Evolutionary conservation across 1,140 invertebrate genomes (phyloP).

Genomic region (Spodoptera litura): DNA sequence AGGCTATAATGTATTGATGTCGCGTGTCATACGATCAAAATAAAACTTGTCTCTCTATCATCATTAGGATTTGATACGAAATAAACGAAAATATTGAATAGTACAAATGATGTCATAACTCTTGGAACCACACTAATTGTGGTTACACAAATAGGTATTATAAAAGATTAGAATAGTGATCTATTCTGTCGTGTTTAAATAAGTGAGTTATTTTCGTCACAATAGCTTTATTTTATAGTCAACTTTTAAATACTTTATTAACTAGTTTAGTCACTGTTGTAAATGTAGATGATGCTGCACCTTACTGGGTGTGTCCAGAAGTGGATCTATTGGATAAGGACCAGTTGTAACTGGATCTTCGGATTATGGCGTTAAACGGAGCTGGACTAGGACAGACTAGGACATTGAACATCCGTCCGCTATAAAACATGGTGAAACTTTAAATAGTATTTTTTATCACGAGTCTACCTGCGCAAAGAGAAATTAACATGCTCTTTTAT

Average conservation of each 20-base stretch:
- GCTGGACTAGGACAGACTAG: constrained; percentile 8
- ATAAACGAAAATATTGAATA: constrained; percentile 15
- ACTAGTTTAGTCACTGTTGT: background rate
- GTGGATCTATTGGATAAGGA: constrained; percentile 26
- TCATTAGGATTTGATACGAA: background rate
- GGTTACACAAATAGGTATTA: background rate
- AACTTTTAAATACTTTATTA: too few relatives aligned
- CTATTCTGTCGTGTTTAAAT: too few relatives aligned
- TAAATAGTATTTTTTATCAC: background rate
- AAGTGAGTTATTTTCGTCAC: too few relatives aligned
- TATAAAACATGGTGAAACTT: background rate
- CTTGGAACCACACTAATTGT: background rate
- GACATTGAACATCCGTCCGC: constrained; percentile 11
- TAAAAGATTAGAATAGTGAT: background rate
- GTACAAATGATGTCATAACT: background rate
- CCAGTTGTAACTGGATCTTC: constrained; percentile 20
- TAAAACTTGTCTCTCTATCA: constrained; percentile 13
- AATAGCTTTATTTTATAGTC: too few relatives aligned
- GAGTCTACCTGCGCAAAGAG: background rate
- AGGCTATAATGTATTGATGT: constrained; percentile 8
- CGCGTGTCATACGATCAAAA: constrained; percentile 15
- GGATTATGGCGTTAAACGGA: constrained; percentile 9
- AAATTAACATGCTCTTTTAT: background rate
- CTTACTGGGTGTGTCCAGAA: constrained; percentile 26
- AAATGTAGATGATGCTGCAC: constrained; percentile 20